Evolutionary conservation across 1,140 invertebrate genomes (phyloP).

Genomic region (Eueides isabella): DNA sequence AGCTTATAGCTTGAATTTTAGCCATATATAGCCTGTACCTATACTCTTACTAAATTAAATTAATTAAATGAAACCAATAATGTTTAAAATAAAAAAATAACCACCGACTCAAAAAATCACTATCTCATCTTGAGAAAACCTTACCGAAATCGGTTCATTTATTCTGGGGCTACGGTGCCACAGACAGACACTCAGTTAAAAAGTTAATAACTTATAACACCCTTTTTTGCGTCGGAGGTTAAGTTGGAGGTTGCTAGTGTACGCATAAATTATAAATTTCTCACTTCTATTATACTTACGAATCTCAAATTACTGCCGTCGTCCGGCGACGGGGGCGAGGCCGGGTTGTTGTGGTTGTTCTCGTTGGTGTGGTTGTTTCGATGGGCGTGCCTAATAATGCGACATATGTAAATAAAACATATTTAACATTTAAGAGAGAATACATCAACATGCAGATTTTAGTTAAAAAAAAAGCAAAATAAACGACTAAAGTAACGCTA

Average conservation of each 20-base stretch:
- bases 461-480: not conserved
- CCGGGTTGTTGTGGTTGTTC: slow-evolving; percentile 12
- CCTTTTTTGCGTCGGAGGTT: too few relatives aligned
- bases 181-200: not conserved
- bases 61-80: too few relatives aligned
- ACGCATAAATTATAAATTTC: not conserved
- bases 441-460: not conserved
- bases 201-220: too few relatives aligned
- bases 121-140: too few relatives aligned
- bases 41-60: not conserved
- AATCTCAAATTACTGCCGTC: slow-evolving; percentile 24
- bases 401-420: not conserved
- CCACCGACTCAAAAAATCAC: too few relatives aligned
- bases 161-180: too few relatives aligned
- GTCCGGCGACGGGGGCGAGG: slow-evolving; percentile 14
- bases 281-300: slow-evolving; percentile 33
- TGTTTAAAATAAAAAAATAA: too few relatives aligned
- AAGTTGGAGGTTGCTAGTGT: too few relatives aligned
- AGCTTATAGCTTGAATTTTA: not conserved
- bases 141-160: too few relatives aligned
- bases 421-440: not conserved
- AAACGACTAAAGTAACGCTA: not conserved
- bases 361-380: not conserved
- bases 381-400: not conserved
- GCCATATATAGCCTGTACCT: not conserved